Percentiles rank a stretch among this genome's conserved stretches.
Conservation (phyloP, 2,797 vertebrate genomes). For the Chromis chromis region DNA sequence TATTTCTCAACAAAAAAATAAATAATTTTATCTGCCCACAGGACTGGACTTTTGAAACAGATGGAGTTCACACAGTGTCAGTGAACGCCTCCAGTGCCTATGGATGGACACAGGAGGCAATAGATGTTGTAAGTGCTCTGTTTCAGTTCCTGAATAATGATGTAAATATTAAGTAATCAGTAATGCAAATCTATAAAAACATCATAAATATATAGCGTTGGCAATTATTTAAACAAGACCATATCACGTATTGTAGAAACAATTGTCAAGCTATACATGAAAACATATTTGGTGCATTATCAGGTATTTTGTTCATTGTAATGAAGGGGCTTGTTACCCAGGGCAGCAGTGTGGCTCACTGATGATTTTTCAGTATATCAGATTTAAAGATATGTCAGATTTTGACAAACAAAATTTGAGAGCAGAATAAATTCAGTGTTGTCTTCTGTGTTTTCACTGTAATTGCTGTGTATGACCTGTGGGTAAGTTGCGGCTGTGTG, state of each 20-base stretch:
- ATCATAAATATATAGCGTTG: no score
- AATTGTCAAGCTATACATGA: background rate
- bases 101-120: conserved; percentile 64
- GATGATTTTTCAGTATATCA: background rate
- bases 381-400: background rate
- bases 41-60: conserved; percentile 62
- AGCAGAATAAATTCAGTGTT: background rate
- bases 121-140: conserved; percentile 58
- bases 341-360: background rate
- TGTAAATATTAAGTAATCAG: background rate
- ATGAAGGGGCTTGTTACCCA: background rate
- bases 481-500: background rate
- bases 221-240: background rate
- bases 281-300: background rate
- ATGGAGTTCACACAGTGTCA: conserved; percentile 62
- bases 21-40: conserved; percentile 9
- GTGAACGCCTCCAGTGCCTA: conserved; percentile 62
- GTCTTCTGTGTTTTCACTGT: background rate
- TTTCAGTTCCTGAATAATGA: background rate
- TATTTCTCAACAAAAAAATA: background rate
- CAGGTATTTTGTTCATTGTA: background rate
- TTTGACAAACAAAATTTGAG: background rate
- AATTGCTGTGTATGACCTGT: background rate
- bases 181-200: background rate
- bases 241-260: background rate